These are phyloP conservation scores for Geococcyx californianus DNA, from an alignment of 2,113 vertebrate genomes.

Conservation along the genomic window DNA sequence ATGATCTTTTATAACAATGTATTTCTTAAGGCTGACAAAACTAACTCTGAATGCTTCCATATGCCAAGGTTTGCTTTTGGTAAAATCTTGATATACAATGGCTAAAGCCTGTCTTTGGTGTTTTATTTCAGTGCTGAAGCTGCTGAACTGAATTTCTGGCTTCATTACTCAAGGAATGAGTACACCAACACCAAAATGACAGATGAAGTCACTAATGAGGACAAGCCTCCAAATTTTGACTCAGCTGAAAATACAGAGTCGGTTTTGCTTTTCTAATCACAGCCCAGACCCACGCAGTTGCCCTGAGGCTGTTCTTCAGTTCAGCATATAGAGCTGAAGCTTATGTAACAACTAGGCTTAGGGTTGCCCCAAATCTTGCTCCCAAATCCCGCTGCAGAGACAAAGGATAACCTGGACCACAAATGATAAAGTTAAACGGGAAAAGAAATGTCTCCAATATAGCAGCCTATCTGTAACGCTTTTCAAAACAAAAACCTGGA, in stretches of 20 bases:
- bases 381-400: background rate
- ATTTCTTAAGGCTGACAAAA: background rate
- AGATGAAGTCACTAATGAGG: background rate
- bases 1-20: background rate
- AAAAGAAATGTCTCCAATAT: background rate
- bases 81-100: background rate
- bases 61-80: background rate
- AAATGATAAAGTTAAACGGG: background rate
- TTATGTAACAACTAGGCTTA: background rate
- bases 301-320: background rate
- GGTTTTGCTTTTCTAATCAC: background rate
- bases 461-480: background rate
- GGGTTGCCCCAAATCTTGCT: background rate
- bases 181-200: background rate
- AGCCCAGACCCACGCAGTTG: background rate
- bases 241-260: background rate
- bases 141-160: background rate
- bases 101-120: background rate
- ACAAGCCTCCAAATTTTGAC: background rate
- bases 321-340: background rate
- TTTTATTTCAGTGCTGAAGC: background rate
- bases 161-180: background rate
- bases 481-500: conserved; percentile 31
- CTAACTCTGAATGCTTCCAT: background rate
- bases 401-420: background rate